Conservation (phyloP, 2,113 vertebrate genomes). For the Etia nguti region DNA sequence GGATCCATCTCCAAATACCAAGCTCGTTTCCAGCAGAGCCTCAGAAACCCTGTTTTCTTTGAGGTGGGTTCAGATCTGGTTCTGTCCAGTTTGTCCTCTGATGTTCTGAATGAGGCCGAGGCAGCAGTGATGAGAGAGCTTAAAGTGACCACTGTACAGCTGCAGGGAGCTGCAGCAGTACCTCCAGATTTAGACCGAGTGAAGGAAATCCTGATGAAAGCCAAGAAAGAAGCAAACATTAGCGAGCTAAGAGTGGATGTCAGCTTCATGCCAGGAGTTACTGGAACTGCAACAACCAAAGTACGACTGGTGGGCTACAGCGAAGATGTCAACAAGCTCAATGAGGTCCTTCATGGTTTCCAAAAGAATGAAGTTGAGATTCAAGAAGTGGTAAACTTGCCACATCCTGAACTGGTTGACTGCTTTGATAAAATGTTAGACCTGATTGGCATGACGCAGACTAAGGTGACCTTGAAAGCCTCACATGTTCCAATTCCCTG, state of each 20-base stretch:
- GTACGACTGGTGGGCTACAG: slow-evolving; percentile 51
- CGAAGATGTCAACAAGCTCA: slow-evolving; percentile 32
- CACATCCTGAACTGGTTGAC: slow-evolving; percentile 33
- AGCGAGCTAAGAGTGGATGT: slow-evolving; percentile 8
- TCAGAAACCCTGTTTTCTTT: slow-evolving; percentile 41
- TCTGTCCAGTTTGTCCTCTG: slow-evolving; percentile 48
- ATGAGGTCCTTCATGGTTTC: slow-evolving; percentile 26
- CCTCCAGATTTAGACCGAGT: slow-evolving; percentile 15
- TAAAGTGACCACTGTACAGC: not conserved
- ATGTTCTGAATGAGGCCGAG: slow-evolving; percentile 44
- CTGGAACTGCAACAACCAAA: not conserved
- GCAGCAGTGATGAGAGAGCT: slow-evolving; percentile 29
- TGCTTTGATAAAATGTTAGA: slow-evolving; percentile 22
- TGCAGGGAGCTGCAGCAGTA: slow-evolving; percentile 15
- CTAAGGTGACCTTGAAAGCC: not conserved
- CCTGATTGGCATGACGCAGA: slow-evolving; percentile 1
- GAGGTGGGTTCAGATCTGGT: slow-evolving; percentile 24
- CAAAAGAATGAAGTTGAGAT: slow-evolving; percentile 7
- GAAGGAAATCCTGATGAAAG: slow-evolving; percentile 23
- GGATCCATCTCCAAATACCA: slow-evolving; percentile 24
- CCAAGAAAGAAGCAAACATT: slow-evolving; percentile 10
- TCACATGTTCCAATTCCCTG: not conserved
- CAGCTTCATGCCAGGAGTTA: not conserved
- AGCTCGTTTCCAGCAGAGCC: slow-evolving; percentile 25
- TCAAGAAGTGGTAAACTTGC: slow-evolving; percentile 11